phyloP scores from a whole-genome alignment of 2,113 vertebrate species.

The Clarias macrocephalus region DNA sequence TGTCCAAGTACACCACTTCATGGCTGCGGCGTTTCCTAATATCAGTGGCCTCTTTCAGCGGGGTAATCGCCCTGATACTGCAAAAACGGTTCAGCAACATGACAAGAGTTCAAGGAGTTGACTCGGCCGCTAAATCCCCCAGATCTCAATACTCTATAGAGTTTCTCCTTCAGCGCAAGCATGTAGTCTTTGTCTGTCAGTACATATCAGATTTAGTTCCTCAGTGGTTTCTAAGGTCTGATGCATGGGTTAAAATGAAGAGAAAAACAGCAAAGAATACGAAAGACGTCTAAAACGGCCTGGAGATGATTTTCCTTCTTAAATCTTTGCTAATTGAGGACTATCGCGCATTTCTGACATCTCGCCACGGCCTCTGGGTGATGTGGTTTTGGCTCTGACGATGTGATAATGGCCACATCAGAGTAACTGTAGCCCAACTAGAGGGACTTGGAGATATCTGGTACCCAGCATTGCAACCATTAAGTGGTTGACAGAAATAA shows the following conservation, averaged over 20 bases:
- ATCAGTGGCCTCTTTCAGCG: too few species aligned
- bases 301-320: constrained; percentile 15
- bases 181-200: background rate
- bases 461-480: background rate
- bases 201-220: background rate
- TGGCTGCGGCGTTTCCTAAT: too few species aligned
- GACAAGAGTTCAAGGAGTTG: too few species aligned
- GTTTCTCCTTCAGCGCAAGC: background rate
- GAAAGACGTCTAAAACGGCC: background rate
- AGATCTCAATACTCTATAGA: background rate
- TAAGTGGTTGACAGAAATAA: background rate
- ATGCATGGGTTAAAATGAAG: background rate
- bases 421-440: constrained; percentile 33
- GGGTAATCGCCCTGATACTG: too few species aligned
- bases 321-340: constrained; percentile 49
- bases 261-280: background rate
- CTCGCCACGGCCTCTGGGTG: constrained; percentile 37
- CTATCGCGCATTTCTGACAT: constrained; percentile 44
- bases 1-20: too few species aligned
- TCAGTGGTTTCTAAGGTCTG: background rate
- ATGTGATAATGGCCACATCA: constrained; percentile 52
- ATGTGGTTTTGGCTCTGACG: constrained; percentile 40
- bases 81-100: too few species aligned
- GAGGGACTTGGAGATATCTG: constrained; percentile 33
- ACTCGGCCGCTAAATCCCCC: too few species aligned